Conservation (phyloP, 2,113 vertebrate genomes). For the Osmerus mordax region DNA sequence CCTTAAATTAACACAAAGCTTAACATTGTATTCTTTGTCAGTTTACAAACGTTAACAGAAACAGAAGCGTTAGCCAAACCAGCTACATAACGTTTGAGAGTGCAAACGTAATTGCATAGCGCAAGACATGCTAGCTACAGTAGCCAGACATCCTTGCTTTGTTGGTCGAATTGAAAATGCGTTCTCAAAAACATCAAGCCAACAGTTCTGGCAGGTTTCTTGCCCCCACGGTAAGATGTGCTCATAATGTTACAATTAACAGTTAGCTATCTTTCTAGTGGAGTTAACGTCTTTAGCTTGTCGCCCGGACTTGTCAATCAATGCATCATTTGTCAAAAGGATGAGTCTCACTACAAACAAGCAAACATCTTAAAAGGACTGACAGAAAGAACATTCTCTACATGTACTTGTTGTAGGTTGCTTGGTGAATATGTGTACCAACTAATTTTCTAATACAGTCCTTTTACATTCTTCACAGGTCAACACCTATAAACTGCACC, state of each 20-base stretch:
- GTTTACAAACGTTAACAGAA: too few species aligned
- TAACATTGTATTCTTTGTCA: too few species aligned
- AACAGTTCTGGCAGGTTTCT: slow-evolving; percentile 36
- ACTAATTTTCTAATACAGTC: background rate
- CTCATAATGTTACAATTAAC: background rate
- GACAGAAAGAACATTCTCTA: too few species aligned
- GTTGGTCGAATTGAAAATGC: slow-evolving; percentile 18
- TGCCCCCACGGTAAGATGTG: slow-evolving; percentile 58
- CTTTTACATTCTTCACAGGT: slow-evolving; percentile 53
- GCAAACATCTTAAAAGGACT: too few species aligned
- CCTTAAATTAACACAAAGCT: too few species aligned
- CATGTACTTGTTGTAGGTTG: too few species aligned
- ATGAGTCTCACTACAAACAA: too few species aligned
- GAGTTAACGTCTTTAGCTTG: background rate
- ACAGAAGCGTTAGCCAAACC: background rate
- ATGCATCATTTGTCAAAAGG: too few species aligned
- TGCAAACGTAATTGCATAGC: too few species aligned
- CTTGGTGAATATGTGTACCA: background rate
- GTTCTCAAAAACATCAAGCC: slow-evolving; percentile 39
- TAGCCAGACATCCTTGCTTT: background rate
- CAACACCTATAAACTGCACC: slow-evolving; percentile 65
- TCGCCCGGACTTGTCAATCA: background rate
- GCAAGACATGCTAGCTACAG: background rate
- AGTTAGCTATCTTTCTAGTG: background rate
- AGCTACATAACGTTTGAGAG: too few species aligned